Conservation (phyloP, 2,888 invertebrate species). For the Lycaena phlaeas region DNA sequence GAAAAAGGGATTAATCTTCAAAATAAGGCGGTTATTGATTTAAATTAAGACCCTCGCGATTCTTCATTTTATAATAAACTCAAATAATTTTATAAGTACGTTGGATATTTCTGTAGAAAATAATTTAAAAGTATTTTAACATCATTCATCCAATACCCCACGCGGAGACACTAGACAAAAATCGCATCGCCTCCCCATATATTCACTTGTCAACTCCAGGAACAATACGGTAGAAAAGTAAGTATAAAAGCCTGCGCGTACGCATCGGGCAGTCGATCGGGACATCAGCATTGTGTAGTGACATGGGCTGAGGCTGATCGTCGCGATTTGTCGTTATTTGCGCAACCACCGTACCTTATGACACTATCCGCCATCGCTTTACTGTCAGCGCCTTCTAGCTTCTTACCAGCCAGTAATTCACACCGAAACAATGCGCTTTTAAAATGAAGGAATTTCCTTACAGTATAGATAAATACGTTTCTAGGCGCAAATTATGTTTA, state of each 20-base stretch:
- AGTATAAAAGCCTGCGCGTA: slow-evolving; percentile 56
- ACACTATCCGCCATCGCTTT: slow-evolving; percentile 62
- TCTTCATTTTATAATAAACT: too few relatives aligned
- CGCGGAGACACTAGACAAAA: slow-evolving; percentile 65
- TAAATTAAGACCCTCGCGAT: too few relatives aligned
- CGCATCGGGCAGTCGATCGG: slow-evolving; percentile 48
- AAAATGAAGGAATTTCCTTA: slow-evolving; percentile 36
- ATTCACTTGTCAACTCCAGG: slow-evolving; percentile 51
- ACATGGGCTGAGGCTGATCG: slow-evolving; percentile 29
- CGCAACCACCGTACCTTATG: slow-evolving; percentile 47
- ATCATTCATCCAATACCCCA: slow-evolving; percentile 52
- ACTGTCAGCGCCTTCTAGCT: slow-evolving; percentile 42
- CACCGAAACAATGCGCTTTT: slow-evolving; percentile 65
- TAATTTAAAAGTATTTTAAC: too few relatives aligned
- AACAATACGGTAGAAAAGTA: slow-evolving; percentile 60
- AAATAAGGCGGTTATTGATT: too few relatives aligned
- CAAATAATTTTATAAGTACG: too few relatives aligned
- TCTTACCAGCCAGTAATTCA: slow-evolving; percentile 51
- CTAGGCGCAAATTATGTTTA: background rate
- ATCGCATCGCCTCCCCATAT: slow-evolving; percentile 56
- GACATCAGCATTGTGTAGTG: slow-evolving; percentile 34
- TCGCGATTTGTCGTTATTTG: slow-evolving; percentile 63
- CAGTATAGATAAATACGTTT: slow-evolving; percentile 14
- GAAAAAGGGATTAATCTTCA: too few relatives aligned
- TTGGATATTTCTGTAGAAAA: too few relatives aligned